phyloP scores from a whole-genome alignment of 2,888 invertebrate genomes.

The Coenonympha glycerion region DNA sequence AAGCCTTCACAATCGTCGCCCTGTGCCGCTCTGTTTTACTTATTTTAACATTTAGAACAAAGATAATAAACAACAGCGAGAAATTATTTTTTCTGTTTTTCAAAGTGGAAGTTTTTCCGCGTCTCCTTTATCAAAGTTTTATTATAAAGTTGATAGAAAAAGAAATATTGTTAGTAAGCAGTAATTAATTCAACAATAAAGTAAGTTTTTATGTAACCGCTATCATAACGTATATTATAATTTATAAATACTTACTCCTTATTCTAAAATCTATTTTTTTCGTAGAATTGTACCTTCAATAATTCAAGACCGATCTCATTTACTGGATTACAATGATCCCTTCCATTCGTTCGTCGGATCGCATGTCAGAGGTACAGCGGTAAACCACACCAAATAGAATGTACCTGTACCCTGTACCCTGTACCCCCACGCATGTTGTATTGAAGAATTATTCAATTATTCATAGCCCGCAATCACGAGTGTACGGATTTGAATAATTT shows the following conservation, averaged over 20 bases:
- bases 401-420: too few relatives aligned
- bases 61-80: conserved; percentile 1
- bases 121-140: conserved; percentile 5
- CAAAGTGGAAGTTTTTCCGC: not conserved
- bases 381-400: conserved; percentile 23
- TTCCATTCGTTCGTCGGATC: not conserved
- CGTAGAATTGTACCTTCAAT: too few relatives aligned
- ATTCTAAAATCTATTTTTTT: too few relatives aligned
- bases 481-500: conserved; percentile 31
- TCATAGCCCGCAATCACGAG: conserved; percentile 25
- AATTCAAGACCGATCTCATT: too few relatives aligned
- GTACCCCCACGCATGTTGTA: conserved; percentile 14
- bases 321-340: too few relatives aligned
- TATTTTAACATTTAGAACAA: not conserved
- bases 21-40: too few relatives aligned
- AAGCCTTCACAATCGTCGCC: conserved; percentile 2
- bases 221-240: too few relatives aligned
- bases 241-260: too few relatives aligned
- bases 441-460: conserved; percentile 21
- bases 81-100: not conserved
- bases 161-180: not conserved
- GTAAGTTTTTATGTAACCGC: not conserved
- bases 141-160: not conserved
- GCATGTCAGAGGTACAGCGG: not conserved
- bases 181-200: not conserved